Evolutionary conservation across 2,888 invertebrate genomes (phyloP).

Genomic region (Xylota sylvarum): DNA sequence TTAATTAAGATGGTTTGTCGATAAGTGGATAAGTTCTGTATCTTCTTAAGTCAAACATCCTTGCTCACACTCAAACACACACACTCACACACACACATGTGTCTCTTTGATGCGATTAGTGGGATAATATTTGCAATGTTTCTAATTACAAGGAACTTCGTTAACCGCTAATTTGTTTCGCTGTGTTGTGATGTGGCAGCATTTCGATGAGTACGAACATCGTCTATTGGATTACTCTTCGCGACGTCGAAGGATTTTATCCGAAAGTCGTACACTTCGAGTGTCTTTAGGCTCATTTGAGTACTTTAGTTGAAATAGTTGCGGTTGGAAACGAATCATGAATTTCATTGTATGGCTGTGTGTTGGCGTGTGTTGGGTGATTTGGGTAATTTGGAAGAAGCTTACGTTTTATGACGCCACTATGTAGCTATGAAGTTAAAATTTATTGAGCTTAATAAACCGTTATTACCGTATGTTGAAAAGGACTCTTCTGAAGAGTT

Average conservation of each 20-base stretch:
- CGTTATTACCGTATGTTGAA: conserved; percentile 16
- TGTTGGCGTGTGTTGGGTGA: background rate
- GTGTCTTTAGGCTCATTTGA: background rate
- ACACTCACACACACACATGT: background rate
- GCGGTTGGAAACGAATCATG: conserved; percentile 39
- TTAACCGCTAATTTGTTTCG: conserved; percentile 55
- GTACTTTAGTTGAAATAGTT: conserved; percentile 12
- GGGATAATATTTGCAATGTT: conserved; percentile 46
- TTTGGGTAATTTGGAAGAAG: conserved; percentile 29
- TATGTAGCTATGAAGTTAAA: conserved; percentile 17
- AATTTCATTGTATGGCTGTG: background rate
- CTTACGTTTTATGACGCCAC: conserved; percentile 33
- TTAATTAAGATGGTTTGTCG: conserved; percentile 56
- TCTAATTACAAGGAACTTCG: conserved; percentile 55
- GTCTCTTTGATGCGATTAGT: conserved; percentile 36
- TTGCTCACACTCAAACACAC: background rate
- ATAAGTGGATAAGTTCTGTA: conserved; percentile 48
- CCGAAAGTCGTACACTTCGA: conserved; percentile 14
- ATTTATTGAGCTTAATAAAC: conserved; percentile 37
- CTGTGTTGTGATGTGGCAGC: background rate
- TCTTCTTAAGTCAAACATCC: conserved; percentile 6
- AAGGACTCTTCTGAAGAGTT: conserved; percentile 10
- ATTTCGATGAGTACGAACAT: conserved; percentile 20
- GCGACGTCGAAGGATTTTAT: conserved; percentile 13
- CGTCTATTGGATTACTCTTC: conserved; percentile 27